These are phyloP conservation scores for Cydia amplana DNA, from an alignment of 1,140 invertebrate species.

Conservation along the genomic window DNA sequence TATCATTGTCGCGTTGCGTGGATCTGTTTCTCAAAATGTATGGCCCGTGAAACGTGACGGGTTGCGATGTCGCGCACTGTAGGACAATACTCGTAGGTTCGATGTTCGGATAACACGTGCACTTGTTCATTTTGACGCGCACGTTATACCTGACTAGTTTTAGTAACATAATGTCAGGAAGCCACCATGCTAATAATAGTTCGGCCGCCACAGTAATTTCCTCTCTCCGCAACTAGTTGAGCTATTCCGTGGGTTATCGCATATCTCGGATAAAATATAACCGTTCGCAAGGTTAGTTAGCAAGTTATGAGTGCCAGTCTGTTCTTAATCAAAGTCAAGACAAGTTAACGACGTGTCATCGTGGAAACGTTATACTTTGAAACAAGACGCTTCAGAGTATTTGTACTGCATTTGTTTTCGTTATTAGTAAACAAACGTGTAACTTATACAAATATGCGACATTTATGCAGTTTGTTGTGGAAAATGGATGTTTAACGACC, in stretches of 20 bases:
- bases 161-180: neutral
- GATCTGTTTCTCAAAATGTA: too few species aligned
- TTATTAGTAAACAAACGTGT: neutral
- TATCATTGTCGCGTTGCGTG: too few species aligned
- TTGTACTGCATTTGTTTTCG: neutral
- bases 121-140: neutral
- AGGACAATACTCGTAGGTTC: neutral
- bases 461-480: conserved; percentile 3
- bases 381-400: neutral
- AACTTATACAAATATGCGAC: neutral
- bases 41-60: too few species aligned
- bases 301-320: neutral
- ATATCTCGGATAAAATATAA: conserved; percentile 15
- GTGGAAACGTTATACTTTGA: conserved; percentile 8
- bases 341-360: conserved; percentile 7
- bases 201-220: conserved; percentile 3
- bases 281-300: conserved; percentile 2
- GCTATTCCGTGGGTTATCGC: conserved; percentile 10
- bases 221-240: neutral
- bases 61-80: too few species aligned
- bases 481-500: neutral
- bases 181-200: conserved; percentile 7
- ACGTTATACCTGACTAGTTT: neutral
- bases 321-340: conserved; percentile 12
- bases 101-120: neutral